These are phyloP conservation scores for Chrysotoxum bicinctum DNA, from an alignment of 2,888 invertebrate species.

Conservation along the genomic window DNA sequence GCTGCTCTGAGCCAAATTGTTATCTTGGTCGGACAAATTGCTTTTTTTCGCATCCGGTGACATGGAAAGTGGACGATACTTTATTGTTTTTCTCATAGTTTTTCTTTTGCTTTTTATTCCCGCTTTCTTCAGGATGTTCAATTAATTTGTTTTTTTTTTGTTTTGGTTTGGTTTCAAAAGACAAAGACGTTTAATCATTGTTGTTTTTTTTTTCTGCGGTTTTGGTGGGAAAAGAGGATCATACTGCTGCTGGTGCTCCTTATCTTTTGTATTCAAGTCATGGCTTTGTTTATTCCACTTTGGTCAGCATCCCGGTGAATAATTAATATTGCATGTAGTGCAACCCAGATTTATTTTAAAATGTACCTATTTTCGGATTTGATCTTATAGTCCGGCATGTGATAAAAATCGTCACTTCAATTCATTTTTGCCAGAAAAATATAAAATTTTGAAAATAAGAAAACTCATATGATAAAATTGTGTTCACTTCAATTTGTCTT, in stretches of 20 bases:
- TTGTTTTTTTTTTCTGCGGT: slow-evolving; percentile 2
- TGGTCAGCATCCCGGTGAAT: slow-evolving; percentile 24
- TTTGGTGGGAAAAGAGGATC: neutral
- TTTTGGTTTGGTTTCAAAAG: slow-evolving; percentile 16
- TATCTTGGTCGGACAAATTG: slow-evolving; percentile 55
- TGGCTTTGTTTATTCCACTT: slow-evolving; percentile 16
- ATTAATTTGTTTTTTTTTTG: slow-evolving; percentile 57
- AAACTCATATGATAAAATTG: too few relatives aligned
- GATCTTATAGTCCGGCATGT: neutral
- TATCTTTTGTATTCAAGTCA: slow-evolving; percentile 41
- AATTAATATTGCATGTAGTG: slow-evolving; percentile 32
- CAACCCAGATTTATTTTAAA: slow-evolving; percentile 25
- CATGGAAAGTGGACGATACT: slow-evolving; percentile 49
- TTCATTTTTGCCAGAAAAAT: too few relatives aligned
- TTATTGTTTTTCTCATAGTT: slow-evolving; percentile 14
- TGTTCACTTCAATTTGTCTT: too few relatives aligned
- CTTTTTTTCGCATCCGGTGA: slow-evolving; percentile 49
- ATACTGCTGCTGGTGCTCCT: neutral
- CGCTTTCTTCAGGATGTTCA: slow-evolving; percentile 36
- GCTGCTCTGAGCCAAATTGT: slow-evolving; percentile 45
- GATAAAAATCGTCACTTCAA: too few relatives aligned
- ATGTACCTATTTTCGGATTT: neutral
- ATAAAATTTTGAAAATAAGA: too few relatives aligned
- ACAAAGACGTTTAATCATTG: slow-evolving; percentile 56
- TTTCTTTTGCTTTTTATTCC: neutral